Conservation (phyloP, 2,113 vertebrate species). For the Ameiurus melas region DNA sequence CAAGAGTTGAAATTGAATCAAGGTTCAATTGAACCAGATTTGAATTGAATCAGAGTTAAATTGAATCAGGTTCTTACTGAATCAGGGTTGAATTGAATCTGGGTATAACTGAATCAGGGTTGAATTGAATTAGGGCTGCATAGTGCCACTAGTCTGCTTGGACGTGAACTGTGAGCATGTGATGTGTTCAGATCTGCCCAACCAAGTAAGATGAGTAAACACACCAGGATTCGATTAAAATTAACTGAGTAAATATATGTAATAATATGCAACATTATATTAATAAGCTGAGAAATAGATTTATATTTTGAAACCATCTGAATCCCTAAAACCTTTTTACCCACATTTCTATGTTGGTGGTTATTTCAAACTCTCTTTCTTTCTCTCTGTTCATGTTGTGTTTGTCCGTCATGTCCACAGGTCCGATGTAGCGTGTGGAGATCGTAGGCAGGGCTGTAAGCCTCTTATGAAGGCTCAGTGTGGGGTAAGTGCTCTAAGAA, state of each 20-base stretch:
- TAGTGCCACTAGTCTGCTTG: background rate
- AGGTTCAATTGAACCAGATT: background rate
- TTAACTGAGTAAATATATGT: background rate
- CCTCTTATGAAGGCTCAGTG: slow-evolving; percentile 84
- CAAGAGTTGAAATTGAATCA: background rate
- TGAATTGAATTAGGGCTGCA: background rate
- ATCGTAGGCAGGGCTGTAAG: slow-evolving; percentile 83
- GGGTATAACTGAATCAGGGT: too few species aligned
- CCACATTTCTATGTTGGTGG: background rate
- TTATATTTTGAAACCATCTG: background rate
- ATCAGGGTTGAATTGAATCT: background rate
- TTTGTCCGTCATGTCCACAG: slow-evolving; percentile 61
- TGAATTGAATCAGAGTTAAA: background rate
- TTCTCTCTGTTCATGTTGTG: background rate
- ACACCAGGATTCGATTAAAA: background rate
- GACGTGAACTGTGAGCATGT: background rate
- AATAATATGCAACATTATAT: background rate
- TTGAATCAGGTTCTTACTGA: background rate
- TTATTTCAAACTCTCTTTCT: background rate
- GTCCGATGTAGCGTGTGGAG: slow-evolving; percentile 75
- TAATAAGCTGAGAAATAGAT: background rate
- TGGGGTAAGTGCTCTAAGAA: slow-evolving; percentile 75
- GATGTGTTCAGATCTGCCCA: background rate
- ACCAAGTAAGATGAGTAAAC: background rate
- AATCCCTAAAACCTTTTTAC: background rate